Conservation (phyloP, 2,888 invertebrate genomes). For the Azorinus chamasolen region DNA sequence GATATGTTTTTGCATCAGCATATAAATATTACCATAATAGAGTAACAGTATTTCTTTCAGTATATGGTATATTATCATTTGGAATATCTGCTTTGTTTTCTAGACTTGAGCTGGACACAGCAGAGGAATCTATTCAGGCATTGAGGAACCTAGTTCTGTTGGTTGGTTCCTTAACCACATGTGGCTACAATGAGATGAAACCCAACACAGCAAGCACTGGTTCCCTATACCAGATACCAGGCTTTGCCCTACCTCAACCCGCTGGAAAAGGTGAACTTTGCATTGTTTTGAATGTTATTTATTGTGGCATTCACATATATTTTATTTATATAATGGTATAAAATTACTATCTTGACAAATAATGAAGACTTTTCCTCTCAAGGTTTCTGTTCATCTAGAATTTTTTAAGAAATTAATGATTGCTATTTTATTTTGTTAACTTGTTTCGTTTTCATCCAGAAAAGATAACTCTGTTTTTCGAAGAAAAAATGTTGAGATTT, state of each 20-base stretch:
- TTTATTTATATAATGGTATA: not conserved
- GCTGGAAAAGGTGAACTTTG: constrained; percentile 91
- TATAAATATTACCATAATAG: no score
- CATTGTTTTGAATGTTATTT: not conserved
- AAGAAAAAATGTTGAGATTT: no score
- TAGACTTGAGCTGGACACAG: constrained; percentile 93
- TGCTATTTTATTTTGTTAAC: no score
- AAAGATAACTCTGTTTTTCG: no score
- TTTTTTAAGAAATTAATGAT: no score
- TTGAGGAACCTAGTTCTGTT: constrained; percentile 96
- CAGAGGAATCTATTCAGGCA: constrained; percentile 92
- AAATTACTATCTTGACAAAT: not conserved
- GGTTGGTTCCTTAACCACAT: constrained; percentile 97
- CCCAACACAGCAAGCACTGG: constrained; percentile 91
- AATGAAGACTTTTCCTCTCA: not conserved
- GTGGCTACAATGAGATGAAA: constrained; percentile 94
- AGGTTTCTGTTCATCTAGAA: no score
- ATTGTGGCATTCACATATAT: not conserved
- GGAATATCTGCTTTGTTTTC: constrained; percentile 37
- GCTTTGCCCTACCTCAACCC: constrained; percentile 96
- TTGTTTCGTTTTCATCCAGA: no score
- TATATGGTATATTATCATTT: no score
- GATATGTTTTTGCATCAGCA: no score
- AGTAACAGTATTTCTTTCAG: no score
- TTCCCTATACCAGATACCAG: constrained; percentile 96